Evolutionary conservation across 2,888 invertebrate genomes (phyloP), one percentile per base, ranked within the genome.

Genomic region (Colostygia pectinataria): DNA sequence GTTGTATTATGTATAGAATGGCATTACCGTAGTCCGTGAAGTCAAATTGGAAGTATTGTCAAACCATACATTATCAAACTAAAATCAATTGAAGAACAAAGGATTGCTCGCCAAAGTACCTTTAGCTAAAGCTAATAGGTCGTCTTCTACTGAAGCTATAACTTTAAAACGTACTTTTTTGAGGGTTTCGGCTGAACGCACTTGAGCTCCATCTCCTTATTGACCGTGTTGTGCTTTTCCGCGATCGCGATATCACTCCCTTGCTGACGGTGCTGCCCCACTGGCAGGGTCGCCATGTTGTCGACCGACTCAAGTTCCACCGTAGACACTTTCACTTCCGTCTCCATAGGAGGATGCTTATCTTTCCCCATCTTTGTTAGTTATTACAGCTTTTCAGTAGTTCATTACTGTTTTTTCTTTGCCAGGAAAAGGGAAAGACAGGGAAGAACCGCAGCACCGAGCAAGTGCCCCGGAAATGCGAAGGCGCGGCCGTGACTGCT

Each of bases 211-310:
- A 96, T 95, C 82, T 96, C 95, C 92, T 95, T 95, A 91, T 95
- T 95, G 64, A 95, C 94, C 51, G 93, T 93, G 80, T 95, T 95
- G 80, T 95, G 94, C 87, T 95, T 95, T 84, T 96, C 96, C 46
- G 95, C 95, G 65, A 93, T 94, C 61, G 93, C 93, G 72, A 92
- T 92, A 75, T 94, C 94, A 68, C 93, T 93, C 63, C 94, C 93
- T 66, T 91, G 91, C 71, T 92, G 92, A 68, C 92, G 93, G 75
- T 94, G 93, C 74, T 95, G 93, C 56, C 95, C 95, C 52, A 96
- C 96, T 66, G 96, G 96, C 83, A 96, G 92, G 31, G 96, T 96
- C 82, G 96, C 96, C 94, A 96, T 96, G 79, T 96, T 96, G 92
- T 96, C 96, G 67, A 95, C 94, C 62, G 95, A 92, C 88, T 96